Evolutionary conservation across 2,888 invertebrate species (phyloP).

Genomic region (Slavum lentiscoides): DNA sequence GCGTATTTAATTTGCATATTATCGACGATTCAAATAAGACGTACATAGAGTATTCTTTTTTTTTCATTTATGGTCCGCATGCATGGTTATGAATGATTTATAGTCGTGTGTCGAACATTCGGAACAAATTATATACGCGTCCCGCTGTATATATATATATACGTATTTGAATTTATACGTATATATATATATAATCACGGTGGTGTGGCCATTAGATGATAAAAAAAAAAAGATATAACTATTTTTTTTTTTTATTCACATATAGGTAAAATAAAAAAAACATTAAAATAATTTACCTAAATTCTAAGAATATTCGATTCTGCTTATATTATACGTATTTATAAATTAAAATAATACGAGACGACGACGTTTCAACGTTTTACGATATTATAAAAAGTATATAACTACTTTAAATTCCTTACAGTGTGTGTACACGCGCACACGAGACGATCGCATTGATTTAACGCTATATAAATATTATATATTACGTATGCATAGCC

Average conservation of each 20-base stretch:
- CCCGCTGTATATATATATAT: no score
- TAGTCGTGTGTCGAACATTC: background rate
- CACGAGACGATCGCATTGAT: conserved; percentile 11
- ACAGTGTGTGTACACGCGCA: no score
- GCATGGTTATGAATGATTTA: conserved; percentile 3
- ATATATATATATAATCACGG: background rate
- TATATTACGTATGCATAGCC: background rate
- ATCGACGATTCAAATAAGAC: background rate
- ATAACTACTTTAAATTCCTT: background rate
- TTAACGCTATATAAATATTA: background rate
- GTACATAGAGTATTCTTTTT: background rate
- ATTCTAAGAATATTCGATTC: background rate
- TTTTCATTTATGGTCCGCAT: conserved; percentile 2
- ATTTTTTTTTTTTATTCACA: no score
- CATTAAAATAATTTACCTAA: conserved; percentile 16
- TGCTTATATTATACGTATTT: no score
- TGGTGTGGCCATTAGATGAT: no score
- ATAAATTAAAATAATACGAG: no score
- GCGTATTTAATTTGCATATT: conserved; percentile 1
- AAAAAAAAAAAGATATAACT: background rate
- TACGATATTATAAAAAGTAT: background rate
- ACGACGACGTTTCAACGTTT: background rate
- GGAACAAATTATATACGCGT: background rate
- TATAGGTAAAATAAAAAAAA: background rate
- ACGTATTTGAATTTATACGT: background rate